phyloP scores from a whole-genome alignment of 2,888 invertebrate genomes.

The Cheilosia variabilis region DNA sequence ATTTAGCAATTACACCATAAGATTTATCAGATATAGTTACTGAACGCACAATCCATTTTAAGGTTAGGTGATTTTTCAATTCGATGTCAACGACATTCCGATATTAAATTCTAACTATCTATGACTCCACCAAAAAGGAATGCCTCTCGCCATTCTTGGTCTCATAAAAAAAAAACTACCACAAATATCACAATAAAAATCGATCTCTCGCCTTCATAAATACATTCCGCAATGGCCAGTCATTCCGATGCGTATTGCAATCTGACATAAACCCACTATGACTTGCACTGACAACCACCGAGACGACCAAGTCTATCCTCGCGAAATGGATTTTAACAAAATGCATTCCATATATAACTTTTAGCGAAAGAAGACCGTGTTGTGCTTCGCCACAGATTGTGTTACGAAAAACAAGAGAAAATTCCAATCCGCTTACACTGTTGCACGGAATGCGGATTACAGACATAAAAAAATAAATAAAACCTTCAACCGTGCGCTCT shows the following conservation, averaged over 20 bases:
- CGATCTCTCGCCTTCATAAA: conserved; percentile 25
- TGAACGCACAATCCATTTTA: too few species aligned
- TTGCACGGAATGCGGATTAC: conserved; percentile 68
- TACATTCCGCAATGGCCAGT: conserved; percentile 53
- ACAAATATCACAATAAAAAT: conserved; percentile 32
- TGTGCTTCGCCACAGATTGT: conserved; percentile 11
- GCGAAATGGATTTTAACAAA: conserved; percentile 49
- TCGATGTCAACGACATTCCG: too few species aligned
- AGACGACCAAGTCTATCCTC: conserved; percentile 13
- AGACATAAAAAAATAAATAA: conserved; percentile 38
- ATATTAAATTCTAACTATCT: neutral
- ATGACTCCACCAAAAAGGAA: neutral
- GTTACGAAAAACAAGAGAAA: conserved; percentile 16
- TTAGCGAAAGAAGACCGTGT: conserved; percentile 13
- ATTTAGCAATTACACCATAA: too few species aligned
- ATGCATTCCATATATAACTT: conserved; percentile 41
- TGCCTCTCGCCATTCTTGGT: neutral
- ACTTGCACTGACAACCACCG: conserved; percentile 5
- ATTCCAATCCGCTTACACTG: conserved; percentile 68
- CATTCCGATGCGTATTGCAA: conserved; percentile 22
- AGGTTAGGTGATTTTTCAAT: too few species aligned
- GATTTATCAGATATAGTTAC: too few species aligned
- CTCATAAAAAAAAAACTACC: neutral
- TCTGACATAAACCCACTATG: conserved; percentile 50
- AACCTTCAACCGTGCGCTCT: conserved; percentile 27